phyloP scores from a whole-genome alignment of 2,888 invertebrate genomes.

The Drosophila lutescens region DNA sequence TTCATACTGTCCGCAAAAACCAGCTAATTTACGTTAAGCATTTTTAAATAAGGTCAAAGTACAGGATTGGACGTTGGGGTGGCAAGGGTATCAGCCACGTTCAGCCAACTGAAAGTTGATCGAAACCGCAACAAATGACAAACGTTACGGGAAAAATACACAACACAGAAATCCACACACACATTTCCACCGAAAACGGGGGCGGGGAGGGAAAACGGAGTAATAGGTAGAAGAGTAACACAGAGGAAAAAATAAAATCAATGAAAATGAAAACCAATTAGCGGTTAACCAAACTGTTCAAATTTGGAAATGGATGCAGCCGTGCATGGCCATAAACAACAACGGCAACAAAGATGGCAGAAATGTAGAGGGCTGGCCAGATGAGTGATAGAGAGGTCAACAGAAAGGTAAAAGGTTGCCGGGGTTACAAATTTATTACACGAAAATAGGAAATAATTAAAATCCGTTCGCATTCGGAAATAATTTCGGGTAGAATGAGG shows the following conservation, averaged over 20 bases:
- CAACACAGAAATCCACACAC: conserved; percentile 20
- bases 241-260: conserved; percentile 64
- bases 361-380: conserved; percentile 12
- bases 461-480: conserved; percentile 26
- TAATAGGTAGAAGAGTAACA: conserved; percentile 6
- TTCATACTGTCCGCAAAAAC: conserved; percentile 71
- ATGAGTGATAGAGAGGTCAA: conserved; percentile 36
- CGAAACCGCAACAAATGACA: conserved; percentile 78
- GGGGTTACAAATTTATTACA: conserved; percentile 46
- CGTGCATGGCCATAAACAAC: conserved; percentile 68
- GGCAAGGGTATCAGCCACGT: conserved; percentile 11
- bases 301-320: conserved; percentile 78
- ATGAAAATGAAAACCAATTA: conserved; percentile 79
- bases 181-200: background rate
- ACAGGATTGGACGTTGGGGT: conserved; percentile 5
- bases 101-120: conserved; percentile 66
- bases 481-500: background rate
- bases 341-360: conserved; percentile 34
- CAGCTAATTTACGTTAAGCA: conserved; percentile 78
- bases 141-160: conserved; percentile 66
- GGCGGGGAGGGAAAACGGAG: background rate
- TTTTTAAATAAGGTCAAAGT: conserved; percentile 73
- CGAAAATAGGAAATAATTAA: conserved; percentile 41
- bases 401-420: conserved; percentile 48
- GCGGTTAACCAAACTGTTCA: conserved; percentile 79